Evolutionary conservation across 2,797 vertebrate species (phyloP).

Genomic region (Borostomias antarcticus): DNA sequence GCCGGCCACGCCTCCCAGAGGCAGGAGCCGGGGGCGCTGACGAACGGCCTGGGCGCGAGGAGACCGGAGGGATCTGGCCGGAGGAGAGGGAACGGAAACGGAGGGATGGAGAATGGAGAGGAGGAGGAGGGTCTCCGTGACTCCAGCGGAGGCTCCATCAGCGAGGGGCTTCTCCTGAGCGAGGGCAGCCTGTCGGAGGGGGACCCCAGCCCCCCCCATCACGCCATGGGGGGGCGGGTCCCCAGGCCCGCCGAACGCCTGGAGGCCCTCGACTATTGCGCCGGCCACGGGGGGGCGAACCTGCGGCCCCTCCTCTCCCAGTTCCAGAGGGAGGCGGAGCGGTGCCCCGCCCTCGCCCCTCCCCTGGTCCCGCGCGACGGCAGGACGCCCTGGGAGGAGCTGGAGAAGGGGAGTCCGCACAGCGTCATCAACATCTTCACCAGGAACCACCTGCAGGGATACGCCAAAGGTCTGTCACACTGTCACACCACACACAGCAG

Average conservation of each 20-base stretch:
- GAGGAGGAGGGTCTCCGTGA: conserved; percentile 51
- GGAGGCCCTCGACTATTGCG: conserved; percentile 74
- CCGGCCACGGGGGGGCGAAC: conserved; percentile 67
- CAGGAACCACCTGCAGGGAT: conserved; percentile 82
- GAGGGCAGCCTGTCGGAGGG: conserved; percentile 89
- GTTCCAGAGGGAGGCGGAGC: conserved; percentile 89
- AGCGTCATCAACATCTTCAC: conserved; percentile 97
- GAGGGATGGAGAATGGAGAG: neutral
- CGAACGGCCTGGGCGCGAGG: conserved; percentile 43
- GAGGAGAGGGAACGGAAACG: conserved; percentile 24
- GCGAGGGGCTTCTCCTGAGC: conserved; percentile 88
- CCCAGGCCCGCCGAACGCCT: conserved; percentile 64
- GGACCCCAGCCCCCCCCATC: conserved; percentile 73
- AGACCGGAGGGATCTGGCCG: conserved; percentile 28
- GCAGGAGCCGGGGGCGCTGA: conserved; percentile 29
- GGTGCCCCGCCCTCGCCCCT: conserved; percentile 71
- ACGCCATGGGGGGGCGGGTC: neutral
- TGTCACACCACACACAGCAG: no score
- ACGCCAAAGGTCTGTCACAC: conserved; percentile 79
- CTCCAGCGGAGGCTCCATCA: conserved; percentile 88
- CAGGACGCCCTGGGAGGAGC: conserved; percentile 85
- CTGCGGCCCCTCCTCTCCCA: conserved; percentile 82
- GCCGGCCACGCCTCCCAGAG: conserved; percentile 34
- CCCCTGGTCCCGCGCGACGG: conserved; percentile 35
- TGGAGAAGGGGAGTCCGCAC: conserved; percentile 90